Evolutionary conservation across 2,797 vertebrate genomes (phyloP), one percentile per base, ranked within the genome.

Genomic region (Cottoperca gobio): DNA sequence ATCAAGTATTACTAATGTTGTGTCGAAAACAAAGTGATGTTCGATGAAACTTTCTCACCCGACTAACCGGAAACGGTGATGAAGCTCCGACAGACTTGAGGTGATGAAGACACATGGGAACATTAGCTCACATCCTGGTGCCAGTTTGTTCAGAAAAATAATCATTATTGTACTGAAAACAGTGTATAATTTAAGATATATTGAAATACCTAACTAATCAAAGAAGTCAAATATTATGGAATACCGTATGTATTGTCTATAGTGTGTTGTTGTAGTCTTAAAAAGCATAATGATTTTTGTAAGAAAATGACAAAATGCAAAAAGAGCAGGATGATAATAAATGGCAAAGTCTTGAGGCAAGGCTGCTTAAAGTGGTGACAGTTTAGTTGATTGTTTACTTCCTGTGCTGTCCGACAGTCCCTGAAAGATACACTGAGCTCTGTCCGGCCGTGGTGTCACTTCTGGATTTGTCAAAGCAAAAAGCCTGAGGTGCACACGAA

Each of bases 111-210:
- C n/a, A n/a, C 55, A 49, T 66, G 63, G 73, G 78, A 59, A 78
- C 74, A 72, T 73, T 64, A 76, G 81, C 73, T 84, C 64, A 78
- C 43, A 67, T 87, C 84, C 90, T 91, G 86, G 88, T 94, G 87
- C 90, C 93, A 89, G 92, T 89, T 69, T 77, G 89, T 91, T 88
- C 72, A 90, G 90, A 91, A 91, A 74, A 88, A 61, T 11, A 93
- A 93, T 89, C 84, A 75, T 95, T 92, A 91, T 92, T 96, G 94
- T 96, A 94, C 91, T 93, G 85, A 92, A 89, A 93, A 92, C 91
- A 80, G 86, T 95, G 93, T 96, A 95, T 96, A 95, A 96, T 95
- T 95, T 96, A 95, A 95, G 91, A 94, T 93, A 94, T 94, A 93
- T 94, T 95, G 92, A 94, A 95, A 94, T 94, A 95, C 89, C 92